Percentiles rank a stretch among this genome's conserved stretches.
Evolutionary conservation across 2,113 vertebrate genomes (phyloP).

Genomic region (Thymallus thymallus): DNA sequence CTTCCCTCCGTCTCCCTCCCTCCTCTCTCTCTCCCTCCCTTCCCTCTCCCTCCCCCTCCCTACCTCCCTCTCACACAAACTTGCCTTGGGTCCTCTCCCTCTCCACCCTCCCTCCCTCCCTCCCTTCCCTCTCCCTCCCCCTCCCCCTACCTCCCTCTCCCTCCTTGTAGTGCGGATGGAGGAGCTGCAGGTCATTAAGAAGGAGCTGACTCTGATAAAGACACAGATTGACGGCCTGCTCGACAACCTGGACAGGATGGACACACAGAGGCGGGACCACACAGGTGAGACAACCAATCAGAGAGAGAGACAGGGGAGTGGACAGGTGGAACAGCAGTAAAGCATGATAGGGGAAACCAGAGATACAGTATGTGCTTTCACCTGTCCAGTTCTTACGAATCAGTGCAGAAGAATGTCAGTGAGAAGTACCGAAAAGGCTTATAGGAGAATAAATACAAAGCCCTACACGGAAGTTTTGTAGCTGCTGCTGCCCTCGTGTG

Average conservation of each 20-base stretch:
- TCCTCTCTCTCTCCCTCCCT: no score
- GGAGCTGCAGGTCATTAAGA: constrained; percentile 84
- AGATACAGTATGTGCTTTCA: no score
- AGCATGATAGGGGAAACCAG: neutral
- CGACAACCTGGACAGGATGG: constrained; percentile 84
- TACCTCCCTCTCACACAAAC: no score
- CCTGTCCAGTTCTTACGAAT: no score
- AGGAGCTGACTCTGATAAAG: constrained; percentile 87
- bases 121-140: neutral
- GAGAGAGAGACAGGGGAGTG: neutral
- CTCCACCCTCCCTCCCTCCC: neutral
- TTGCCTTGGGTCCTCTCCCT: neutral
- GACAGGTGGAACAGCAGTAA: neutral
- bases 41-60: no score
- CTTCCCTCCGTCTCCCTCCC: no score
- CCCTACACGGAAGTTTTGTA: neutral
- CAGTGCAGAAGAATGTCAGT: neutral
- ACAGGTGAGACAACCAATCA: constrained; percentile 67
- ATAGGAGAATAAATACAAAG: neutral
- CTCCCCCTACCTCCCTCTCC: neutral
- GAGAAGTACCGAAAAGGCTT: neutral
- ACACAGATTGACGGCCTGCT: constrained; percentile 85
- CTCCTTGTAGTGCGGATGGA: constrained; percentile 72
- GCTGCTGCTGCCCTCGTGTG: constrained; percentile 61
- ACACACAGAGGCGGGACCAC: constrained; percentile 68